Evolutionary conservation across 53 echinoderm and acorn worm genomes (phyloP).

Genomic region (Echinometra lucunter): DNA sequence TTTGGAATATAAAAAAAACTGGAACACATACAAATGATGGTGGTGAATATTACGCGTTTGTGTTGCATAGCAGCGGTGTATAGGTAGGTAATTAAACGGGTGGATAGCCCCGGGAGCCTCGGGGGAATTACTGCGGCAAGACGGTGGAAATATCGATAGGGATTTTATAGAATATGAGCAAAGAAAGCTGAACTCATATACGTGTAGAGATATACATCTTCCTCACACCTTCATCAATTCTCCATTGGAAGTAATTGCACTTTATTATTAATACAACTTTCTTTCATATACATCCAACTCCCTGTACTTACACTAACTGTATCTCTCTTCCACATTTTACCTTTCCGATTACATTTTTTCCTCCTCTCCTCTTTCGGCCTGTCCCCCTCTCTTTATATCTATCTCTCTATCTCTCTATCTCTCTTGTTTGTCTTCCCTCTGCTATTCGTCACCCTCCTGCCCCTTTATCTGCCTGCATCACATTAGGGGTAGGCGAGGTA

Average conservation of each 20-base stretch:
- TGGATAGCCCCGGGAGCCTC: constrained; percentile 39
- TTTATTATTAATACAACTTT: constrained; percentile 49
- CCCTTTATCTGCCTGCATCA: not conserved
- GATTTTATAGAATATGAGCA: constrained; percentile 44
- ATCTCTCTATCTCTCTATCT: not conserved
- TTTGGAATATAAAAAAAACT: not conserved
- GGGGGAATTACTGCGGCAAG: constrained; percentile 18
- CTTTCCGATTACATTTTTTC: not conserved
- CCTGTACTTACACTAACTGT: not conserved
- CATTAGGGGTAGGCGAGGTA: no score
- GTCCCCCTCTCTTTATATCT: not conserved
- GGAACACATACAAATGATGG: constrained; percentile 2
- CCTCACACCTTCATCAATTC: not conserved
- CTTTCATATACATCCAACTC: not conserved
- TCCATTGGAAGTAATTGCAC: constrained; percentile 38
- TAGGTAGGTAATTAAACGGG: constrained; percentile 61
- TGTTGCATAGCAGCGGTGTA: constrained; percentile 37
- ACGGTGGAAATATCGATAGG: constrained; percentile 53
- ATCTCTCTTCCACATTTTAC: not conserved
- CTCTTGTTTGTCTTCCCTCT: not conserved
- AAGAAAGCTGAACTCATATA: constrained; percentile 11
- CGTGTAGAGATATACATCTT: not conserved
- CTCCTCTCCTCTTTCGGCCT: not conserved
- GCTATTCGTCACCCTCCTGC: no score
- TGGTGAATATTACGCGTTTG: not conserved